Base-by-base conservation (phyloP, 2,797 vertebrate species). In the Macropodus opercularis region DNA sequence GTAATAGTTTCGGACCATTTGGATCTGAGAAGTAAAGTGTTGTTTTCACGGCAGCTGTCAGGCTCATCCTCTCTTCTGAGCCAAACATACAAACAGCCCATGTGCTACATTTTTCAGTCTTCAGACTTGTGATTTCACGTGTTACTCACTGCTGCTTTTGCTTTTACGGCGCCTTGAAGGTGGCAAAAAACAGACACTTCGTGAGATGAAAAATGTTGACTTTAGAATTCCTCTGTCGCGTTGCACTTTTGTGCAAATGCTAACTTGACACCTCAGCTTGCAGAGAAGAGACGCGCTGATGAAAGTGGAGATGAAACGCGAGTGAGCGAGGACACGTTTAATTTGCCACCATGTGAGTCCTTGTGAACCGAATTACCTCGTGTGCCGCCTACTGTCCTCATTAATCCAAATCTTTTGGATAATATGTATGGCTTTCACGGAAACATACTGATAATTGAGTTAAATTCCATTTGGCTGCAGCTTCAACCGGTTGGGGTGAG, bases 151-250 rank as follows among this genome's bases (percentile, higher is more conserved):
- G 38, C 27, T 26, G 39, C 32, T 47, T 64, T 17, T 1, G 0
- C 41, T 18, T 51, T 63, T 21, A 19, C 34, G 21, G 9, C 5
- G 1, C 34, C 53, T 39, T 57, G 11, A 64, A 63, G 52, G 42
- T 70, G 48, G 8, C n/a, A 9, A 40, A 69, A 70, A 50, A 47
- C 46, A 56, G 44, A 57, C 21, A 49, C 23, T 39, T 42, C 39
- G 22, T 4, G 3, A 18, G 41, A 59, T 43, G 15, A 51, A 15
- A 58, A 54, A 24, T 38, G 40, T 41, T 50, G 35, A 26, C 48
- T 42, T 59, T 47, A 8, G 10, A 63, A 48, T 41, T 44, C 22
- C 31, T 35, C 11, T n/a, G 12, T 8, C 4, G 7, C 2, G 11
- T 52, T 65, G 18, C 15, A 32, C 41, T 12, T 53, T n/a, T 36